These are phyloP conservation scores for Drosophila malerkotliana DNA, from an alignment of 1,140 invertebrate genomes.

Conservation along the genomic window DNA sequence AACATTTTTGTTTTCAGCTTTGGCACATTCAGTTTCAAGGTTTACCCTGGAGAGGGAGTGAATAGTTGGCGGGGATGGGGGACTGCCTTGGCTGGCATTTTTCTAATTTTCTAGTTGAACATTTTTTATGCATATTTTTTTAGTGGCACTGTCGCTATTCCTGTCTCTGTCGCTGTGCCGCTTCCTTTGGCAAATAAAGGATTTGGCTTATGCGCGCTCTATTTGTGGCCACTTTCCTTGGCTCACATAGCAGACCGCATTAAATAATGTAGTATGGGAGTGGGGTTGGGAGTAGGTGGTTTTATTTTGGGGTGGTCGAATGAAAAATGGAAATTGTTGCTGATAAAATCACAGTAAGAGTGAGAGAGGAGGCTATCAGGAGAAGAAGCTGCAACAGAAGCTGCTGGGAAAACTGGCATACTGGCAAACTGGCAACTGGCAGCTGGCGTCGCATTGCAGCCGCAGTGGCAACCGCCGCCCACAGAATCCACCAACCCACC, in stretches of 20 bases:
- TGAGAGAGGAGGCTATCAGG: conserved; percentile 52
- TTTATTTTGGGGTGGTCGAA: conserved; percentile 22
- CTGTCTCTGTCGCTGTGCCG: conserved; percentile 16
- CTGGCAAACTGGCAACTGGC: conserved; percentile 37
- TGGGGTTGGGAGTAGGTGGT: background rate
- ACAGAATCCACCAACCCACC: background rate
- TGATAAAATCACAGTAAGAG: conserved; percentile 66
- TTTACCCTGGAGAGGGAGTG: conserved; percentile 50
- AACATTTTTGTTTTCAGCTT: conserved; percentile 44
- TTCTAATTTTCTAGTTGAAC: conserved; percentile 61
- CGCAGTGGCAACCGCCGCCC: conserved; percentile 38
- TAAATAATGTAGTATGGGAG: conserved; percentile 52
- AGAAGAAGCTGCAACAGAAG: conserved; percentile 46
- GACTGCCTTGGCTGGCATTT: conserved; percentile 47
- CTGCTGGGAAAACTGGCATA: conserved; percentile 40
- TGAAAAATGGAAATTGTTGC: conserved; percentile 80
- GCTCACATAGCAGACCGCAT: conserved; percentile 48
- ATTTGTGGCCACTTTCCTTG: conserved; percentile 72
- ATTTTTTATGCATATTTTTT: conserved; percentile 55
- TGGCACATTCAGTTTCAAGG: conserved; percentile 52
- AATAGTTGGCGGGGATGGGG: background rate
- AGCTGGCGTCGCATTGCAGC: conserved; percentile 61
- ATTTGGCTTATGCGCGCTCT: conserved; percentile 68
- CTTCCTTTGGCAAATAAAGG: conserved; percentile 64
- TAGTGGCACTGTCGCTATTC: conserved; percentile 23